phyloP scores from a whole-genome alignment of 2,888 invertebrate genomes.

The Meganola albula region DNA sequence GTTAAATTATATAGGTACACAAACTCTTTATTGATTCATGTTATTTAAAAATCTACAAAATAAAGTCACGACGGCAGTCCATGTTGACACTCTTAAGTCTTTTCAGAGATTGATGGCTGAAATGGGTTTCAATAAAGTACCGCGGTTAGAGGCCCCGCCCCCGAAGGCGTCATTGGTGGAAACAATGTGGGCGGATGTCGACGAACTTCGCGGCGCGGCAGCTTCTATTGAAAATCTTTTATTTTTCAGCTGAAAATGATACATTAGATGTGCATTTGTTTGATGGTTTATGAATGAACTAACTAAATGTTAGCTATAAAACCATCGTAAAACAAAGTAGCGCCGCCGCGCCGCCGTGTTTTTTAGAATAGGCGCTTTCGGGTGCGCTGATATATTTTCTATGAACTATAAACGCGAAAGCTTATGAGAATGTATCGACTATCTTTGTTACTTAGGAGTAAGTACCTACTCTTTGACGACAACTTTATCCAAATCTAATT shows the following conservation, averaged over 20 bases:
- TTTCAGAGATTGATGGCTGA: conserved; percentile 58
- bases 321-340: too few relatives aligned
- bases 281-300: conserved; percentile 30
- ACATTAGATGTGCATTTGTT: conserved; percentile 42
- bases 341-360: too few relatives aligned
- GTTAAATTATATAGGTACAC: conserved; percentile 2
- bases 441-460: too few relatives aligned
- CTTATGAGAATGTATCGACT: too few relatives aligned
- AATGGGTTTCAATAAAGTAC: conserved; percentile 45
- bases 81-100: conserved; percentile 57
- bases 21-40: too few relatives aligned
- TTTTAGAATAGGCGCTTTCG: too few relatives aligned
- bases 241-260: conserved; percentile 50
- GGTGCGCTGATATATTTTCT: too few relatives aligned
- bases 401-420: too few relatives aligned
- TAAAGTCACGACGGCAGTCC: conserved; percentile 31
- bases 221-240: conserved; percentile 25
- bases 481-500: too few relatives aligned
- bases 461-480: too few relatives aligned
- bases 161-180: conserved; percentile 42
- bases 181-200: conserved; percentile 43
- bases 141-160: conserved; percentile 48
- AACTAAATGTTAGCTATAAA: too few relatives aligned
- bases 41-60: too few relatives aligned
- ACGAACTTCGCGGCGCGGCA: conserved; percentile 12